Base-by-base conservation (phyloP, 35 echinoderm and acorn worm species). In the Lytechinus variegatus region DNA sequence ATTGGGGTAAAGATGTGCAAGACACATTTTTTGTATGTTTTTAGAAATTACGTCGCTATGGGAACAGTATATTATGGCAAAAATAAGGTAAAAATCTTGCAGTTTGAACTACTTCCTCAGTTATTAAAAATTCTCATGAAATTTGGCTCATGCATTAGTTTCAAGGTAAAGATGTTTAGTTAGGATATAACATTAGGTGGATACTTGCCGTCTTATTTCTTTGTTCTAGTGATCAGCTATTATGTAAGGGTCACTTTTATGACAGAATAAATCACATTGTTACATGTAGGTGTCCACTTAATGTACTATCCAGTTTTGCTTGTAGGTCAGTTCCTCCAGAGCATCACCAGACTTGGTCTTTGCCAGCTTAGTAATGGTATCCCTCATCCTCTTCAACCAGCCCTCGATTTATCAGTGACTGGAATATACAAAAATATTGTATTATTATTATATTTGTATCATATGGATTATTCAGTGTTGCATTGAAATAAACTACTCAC, bases 401-500 rank as follows among this genome's bases (percentile, higher is more conserved):
- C 90, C 90, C 90, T 92, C 90, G 27, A 92, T 92, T n/a, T n/a
- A 51, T 92, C 90, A 92, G 90, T 92, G 28, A 92, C 90, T 92
- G 28, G 90, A 92, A 92, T 92, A 92, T 92, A 92, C 86, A 92
- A 92, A 92, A 92, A 92, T 92, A 92, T 92, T 92, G 53, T 92
- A 92, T 92, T 92, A 54, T 52, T 92, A 92, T 92, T 92, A 92
- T 92, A 92, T 92, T 92, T 92, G 24, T 92, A 92, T 92, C 90
- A 92, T 92, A 92, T 92, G 53, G 90, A 21, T 92, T 92, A 92
- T 92, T 92, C 90, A 92, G 90, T 92, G 90, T 92, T 92, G 90
- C 90, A 92, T 92, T 92, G 90, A 92, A 92, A 92, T 92, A 92
- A 52, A 92, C 90, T 92, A 92, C 90, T 92, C 90, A 92, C 90